Evolutionary conservation across 2,888 invertebrate species (phyloP), one percentile per base, ranked within the genome.

Genomic region (Trisateles emortualis): DNA sequence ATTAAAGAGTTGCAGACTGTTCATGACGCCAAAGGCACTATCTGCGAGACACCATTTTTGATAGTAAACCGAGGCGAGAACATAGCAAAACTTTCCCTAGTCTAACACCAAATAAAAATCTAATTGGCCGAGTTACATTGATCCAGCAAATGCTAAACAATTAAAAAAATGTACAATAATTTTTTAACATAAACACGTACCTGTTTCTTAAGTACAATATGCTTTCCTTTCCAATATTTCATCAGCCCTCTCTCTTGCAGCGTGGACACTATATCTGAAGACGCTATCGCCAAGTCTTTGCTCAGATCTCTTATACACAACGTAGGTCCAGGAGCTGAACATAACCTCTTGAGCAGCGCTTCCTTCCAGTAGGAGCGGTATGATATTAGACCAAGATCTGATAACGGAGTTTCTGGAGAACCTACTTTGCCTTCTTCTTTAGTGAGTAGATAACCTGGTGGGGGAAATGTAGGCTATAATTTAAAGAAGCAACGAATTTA

Each of bases 311-410:
- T 97, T 72, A 99, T 97, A 77, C 97, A 97, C 47, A 99, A 94
- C 56, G 98, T 96, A 44, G 97, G 96, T 47, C 98, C 98, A 10
- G 97, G 96, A 51, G 97, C 96, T 50, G 97, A 97, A 83, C 98
- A 98, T 51, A 99, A 94, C 81, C 98, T 96, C 78, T 97, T 96
- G 50, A 99, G 93, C 4, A 99, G 93, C 0, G 98, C 98, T 86
- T 99, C 98, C 86, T 99, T 99, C 99, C 99, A 99, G 91, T 99
- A 99, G 42, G 98, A 98, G 22, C 99, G 95, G 93, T 99, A 99
- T 13, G 99, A 98, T 79, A 99, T 97, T 49, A 99, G 94, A 10
- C 99, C 99, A 55, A 99, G 94, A 90, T 99, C 99, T 41, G 99
- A 99, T 32, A 99, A 94, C 0, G 99, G 99, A 73, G 99, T 98